Percentiles rank a stretch among this genome's conserved stretches.
Evolutionary conservation across 2,113 vertebrate species (phyloP).

Genomic region (Pollachius pollachius): DNA sequence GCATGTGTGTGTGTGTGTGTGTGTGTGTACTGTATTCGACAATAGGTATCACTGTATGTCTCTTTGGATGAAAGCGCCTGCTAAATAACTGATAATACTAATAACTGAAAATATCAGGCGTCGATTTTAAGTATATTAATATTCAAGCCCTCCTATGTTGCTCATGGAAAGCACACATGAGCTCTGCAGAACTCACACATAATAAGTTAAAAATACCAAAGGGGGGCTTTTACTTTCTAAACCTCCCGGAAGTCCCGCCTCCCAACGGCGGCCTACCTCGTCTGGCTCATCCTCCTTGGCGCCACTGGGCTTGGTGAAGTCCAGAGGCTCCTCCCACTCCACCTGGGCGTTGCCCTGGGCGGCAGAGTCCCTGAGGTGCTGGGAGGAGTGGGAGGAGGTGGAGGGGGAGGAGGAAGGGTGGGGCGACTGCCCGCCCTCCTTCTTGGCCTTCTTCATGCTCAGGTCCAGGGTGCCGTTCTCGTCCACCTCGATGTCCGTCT

Average conservation of each 20-base stretch:
- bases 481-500: slow-evolving; percentile 91
- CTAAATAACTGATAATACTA: too few relatives aligned
- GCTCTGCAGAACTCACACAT: too few relatives aligned
- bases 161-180: too few relatives aligned
- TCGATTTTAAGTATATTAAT: too few relatives aligned
- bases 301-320: slow-evolving; percentile 90
- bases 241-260: too few relatives aligned
- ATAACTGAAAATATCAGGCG: too few relatives aligned
- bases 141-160: too few relatives aligned
- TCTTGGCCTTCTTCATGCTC: slow-evolving; percentile 92
- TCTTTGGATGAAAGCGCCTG: too few relatives aligned
- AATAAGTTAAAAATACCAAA: too few relatives aligned
- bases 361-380: slow-evolving; percentile 77
- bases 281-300: slow-evolving; percentile 90
- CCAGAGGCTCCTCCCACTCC: slow-evolving; percentile 92
- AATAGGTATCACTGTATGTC: too few relatives aligned
- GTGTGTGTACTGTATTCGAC: background rate
- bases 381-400: slow-evolving; percentile 65
- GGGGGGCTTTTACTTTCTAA: too few relatives aligned
- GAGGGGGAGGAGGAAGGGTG: slow-evolving; percentile 77
- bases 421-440: slow-evolving; percentile 82
- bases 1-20: background rate
- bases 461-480: slow-evolving; percentile 96
- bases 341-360: slow-evolving; percentile 85
- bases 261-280: slow-evolving; percentile 75